These are phyloP conservation scores for Brachionus plicatilis DNA, from an alignment of 1,140 invertebrate genomes.

Conservation along the genomic window DNA sequence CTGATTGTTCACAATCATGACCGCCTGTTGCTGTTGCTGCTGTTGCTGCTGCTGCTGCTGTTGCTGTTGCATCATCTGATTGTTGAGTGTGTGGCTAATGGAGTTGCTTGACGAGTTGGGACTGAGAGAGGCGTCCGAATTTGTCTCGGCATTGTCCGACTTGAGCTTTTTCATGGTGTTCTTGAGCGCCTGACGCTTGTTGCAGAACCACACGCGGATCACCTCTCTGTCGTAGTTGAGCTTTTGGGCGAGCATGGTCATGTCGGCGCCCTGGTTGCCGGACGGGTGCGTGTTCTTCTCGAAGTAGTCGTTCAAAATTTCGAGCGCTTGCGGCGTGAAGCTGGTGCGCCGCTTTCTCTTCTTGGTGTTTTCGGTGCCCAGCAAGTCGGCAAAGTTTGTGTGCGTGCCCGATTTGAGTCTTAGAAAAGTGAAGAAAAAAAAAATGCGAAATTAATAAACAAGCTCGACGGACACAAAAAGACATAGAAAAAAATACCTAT, in stretches of 20 bases:
- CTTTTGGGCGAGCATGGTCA: conserved; percentile 86
- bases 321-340: conserved; percentile 89
- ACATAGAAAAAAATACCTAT: conserved; percentile 39
- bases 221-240: conserved; percentile 93
- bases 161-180: conserved; percentile 58
- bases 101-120: conserved; percentile 16
- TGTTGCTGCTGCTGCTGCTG: conserved; percentile 18
- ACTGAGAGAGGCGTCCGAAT: neutral
- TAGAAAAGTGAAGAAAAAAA: conserved; percentile 34
- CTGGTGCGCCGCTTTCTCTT: conserved; percentile 90
- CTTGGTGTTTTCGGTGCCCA: conserved; percentile 88
- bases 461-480: neutral
- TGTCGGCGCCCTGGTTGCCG: conserved; percentile 86
- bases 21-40: conserved; percentile 2
- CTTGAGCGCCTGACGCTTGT: conserved; percentile 91
- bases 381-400: conserved; percentile 84
- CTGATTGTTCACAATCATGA: neutral
- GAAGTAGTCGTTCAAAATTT: conserved; percentile 87
- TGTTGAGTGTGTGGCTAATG: neutral
- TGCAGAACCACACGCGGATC: conserved; percentile 98
- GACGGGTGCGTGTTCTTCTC: conserved; percentile 94
- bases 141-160: neutral
- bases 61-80: neutral
- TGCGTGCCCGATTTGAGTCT: conserved; percentile 38
- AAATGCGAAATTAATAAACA: conserved; percentile 27